Evolutionary conservation across 1,140 invertebrate species (phyloP).

Genomic region (Macrocentrus cingulum): DNA sequence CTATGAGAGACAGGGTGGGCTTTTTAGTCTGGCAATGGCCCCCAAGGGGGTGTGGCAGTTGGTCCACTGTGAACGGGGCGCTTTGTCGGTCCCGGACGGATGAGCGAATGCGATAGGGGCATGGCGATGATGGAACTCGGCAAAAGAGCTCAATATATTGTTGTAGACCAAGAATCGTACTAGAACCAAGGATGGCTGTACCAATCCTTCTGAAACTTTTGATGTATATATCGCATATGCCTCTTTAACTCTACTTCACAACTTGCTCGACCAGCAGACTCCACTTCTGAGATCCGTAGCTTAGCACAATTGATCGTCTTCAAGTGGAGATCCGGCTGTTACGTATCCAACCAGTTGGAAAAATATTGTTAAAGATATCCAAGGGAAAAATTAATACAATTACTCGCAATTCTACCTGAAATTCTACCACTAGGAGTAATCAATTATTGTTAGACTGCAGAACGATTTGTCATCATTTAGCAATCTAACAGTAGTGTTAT

Average conservation of each 20-base stretch:
- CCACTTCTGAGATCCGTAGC: conserved; percentile 18
- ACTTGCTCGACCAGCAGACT: conserved; percentile 11
- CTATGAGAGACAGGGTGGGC: background rate
- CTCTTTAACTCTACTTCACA: background rate
- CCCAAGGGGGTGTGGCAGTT: background rate
- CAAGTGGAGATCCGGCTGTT: background rate
- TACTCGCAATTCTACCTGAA: too few relatives aligned
- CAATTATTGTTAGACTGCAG: too few relatives aligned
- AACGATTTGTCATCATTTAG: too few relatives aligned
- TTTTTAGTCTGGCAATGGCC: conserved; percentile 10
- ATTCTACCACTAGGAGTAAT: background rate
- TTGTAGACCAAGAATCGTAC: conserved; percentile 21
- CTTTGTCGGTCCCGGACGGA: background rate
- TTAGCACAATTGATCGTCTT: background rate
- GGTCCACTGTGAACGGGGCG: background rate
- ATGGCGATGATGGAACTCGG: background rate
- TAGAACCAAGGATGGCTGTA: conserved; percentile 23
- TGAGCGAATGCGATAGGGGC: background rate
- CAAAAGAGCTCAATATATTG: conserved; percentile 1
- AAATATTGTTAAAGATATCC: too few relatives aligned
- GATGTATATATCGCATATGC: background rate
- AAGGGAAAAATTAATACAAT: too few relatives aligned
- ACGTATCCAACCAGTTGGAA: background rate
- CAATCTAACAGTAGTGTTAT: too few relatives aligned
- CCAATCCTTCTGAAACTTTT: too few relatives aligned